Evolutionary conservation across 2,797 vertebrate genomes (phyloP).

Genomic region (Gouania willdenowi): DNA sequence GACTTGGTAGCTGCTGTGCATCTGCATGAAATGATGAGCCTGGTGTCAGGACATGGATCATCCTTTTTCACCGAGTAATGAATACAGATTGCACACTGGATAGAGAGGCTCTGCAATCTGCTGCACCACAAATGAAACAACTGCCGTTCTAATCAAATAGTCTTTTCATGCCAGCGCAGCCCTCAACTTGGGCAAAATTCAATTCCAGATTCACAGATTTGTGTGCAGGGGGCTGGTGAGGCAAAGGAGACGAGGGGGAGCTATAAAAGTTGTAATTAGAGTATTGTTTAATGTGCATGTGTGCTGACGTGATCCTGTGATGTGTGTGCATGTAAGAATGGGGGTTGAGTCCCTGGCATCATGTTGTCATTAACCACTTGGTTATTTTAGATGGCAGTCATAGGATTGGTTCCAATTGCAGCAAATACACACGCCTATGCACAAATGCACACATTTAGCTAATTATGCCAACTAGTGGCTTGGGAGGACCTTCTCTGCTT

Average conservation of each 20-base stretch:
- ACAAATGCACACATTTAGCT: constrained; percentile 66
- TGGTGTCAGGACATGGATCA: constrained; percentile 71
- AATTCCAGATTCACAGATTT: constrained; percentile 76
- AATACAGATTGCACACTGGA: constrained; percentile 75
- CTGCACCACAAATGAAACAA: constrained; percentile 79
- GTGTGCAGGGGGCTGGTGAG: constrained; percentile 56
- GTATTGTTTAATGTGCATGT: constrained; percentile 70
- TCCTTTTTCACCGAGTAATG: constrained; percentile 73
- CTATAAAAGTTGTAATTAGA: constrained; percentile 80
- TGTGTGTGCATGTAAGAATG: constrained; percentile 25
- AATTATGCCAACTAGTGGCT: constrained; percentile 77
- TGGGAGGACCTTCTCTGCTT: constrained; percentile 71
- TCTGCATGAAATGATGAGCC: constrained; percentile 75
- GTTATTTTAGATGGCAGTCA: constrained; percentile 69
- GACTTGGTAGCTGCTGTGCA: constrained; percentile 56
- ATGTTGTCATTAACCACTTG: constrained; percentile 67
- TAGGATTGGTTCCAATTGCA: constrained; percentile 60
- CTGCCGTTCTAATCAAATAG: constrained; percentile 77
- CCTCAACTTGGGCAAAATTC: constrained; percentile 79
- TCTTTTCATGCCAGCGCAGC: constrained; percentile 77
- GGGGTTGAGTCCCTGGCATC: constrained; percentile 41
- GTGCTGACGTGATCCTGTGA: constrained; percentile 29
- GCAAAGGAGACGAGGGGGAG: constrained; percentile 50
- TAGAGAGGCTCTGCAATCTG: constrained; percentile 72
- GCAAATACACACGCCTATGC: constrained; percentile 19